These are phyloP conservation scores for Brachypodius melanocephalos DNA, from an alignment of 2,113 vertebrate species.

Conservation along the genomic window DNA sequence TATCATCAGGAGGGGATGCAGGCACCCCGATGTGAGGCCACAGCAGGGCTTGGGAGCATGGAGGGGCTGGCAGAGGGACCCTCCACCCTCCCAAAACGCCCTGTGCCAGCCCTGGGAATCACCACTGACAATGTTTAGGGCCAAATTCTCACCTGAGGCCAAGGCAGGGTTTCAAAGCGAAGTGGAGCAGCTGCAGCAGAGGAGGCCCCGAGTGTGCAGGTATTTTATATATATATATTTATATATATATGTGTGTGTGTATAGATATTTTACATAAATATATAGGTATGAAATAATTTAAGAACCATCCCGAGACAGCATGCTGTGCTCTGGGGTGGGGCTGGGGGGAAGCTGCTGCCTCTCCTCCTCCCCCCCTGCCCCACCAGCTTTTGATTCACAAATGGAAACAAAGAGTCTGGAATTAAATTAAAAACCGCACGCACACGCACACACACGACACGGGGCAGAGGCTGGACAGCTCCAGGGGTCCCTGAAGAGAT, in stretches of 20 bases:
- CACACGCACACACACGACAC: neutral
- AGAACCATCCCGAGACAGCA: conserved; percentile 24
- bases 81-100: neutral
- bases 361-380: neutral
- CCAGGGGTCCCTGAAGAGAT: conserved; percentile 50
- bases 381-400: conserved; percentile 39
- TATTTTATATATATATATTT: conserved; percentile 5
- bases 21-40: neutral
- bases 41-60: rapidly evolving
- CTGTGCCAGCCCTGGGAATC: neutral
- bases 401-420: conserved; percentile 28
- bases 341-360: neutral
- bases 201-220: neutral
- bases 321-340: conserved; percentile 36
- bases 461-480: neutral
- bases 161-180: neutral
- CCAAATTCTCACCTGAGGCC: neutral
- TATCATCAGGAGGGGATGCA: rapidly evolving
- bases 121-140: neutral
- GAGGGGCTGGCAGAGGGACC: neutral
- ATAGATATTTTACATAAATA: conserved; percentile 54
- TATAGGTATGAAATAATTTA: conserved; percentile 55
- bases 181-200: neutral
- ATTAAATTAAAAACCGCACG: conserved; percentile 46
- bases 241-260: conserved; percentile 12